Evolutionary conservation across 2,113 vertebrate species (phyloP).

Genomic region (Bubo scandiacus): DNA sequence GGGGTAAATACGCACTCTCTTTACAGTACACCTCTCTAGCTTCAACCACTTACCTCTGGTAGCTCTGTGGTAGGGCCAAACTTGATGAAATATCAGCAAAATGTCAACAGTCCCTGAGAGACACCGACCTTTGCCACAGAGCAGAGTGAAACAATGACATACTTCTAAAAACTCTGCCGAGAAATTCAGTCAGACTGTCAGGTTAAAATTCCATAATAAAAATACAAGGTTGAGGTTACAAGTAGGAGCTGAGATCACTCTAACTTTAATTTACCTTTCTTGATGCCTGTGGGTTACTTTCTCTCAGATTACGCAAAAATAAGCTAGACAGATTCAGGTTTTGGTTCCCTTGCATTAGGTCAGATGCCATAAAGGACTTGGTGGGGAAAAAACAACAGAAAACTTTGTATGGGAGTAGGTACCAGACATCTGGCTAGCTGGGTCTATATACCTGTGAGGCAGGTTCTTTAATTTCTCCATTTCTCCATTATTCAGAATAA

Average conservation of each 20-base stretch:
- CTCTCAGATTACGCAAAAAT: neutral
- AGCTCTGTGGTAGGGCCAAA: neutral
- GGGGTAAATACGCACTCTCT: neutral
- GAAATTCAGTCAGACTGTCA: neutral
- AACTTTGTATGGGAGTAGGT: neutral
- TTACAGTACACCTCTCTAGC: neutral
- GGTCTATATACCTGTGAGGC: neutral
- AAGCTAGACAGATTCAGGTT: neutral
- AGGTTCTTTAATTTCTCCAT: neutral
- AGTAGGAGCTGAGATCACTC: neutral
- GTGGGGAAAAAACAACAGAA: neutral
- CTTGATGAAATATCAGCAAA: constrained; percentile 22
- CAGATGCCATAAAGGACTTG: neutral
- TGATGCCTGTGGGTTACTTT: neutral
- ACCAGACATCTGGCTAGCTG: neutral
- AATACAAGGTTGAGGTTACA: neutral
- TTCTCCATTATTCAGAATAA: neutral
- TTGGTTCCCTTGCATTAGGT: neutral
- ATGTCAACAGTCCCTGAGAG: constrained; percentile 24
- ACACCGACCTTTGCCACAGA: neutral
- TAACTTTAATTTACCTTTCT: neutral
- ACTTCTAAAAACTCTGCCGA: neutral
- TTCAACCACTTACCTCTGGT: neutral
- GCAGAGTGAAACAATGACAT: neutral
- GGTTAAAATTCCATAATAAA: neutral